phyloP scores from a whole-genome alignment of 2,888 invertebrate genomes.

The Laothoe populi region DNA sequence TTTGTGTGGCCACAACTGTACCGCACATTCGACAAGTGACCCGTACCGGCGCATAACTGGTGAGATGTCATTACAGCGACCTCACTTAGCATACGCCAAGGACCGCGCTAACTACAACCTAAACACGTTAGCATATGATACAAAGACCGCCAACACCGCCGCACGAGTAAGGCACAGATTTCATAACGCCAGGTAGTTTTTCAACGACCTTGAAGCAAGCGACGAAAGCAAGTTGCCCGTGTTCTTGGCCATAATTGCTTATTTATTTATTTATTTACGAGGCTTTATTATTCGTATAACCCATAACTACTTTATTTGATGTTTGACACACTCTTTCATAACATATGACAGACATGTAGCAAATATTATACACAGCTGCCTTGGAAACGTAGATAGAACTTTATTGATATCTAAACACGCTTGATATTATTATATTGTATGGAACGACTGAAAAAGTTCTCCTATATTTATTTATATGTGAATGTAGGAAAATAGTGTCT shows the following conservation, averaged over 20 bases:
- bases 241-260: conserved; percentile 45
- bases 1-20: conserved; percentile 15
- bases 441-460: background rate
- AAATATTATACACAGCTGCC: background rate
- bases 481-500: conserved; percentile 8
- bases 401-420: background rate
- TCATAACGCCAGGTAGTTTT: conserved; percentile 54
- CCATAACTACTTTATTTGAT: conserved; percentile 19
- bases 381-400: too few relatives aligned
- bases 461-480: background rate
- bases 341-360: background rate
- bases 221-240: conserved; percentile 48
- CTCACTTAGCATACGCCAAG: conserved; percentile 44
- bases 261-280: conserved; percentile 47
- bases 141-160: conserved; percentile 38
- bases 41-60: conserved; percentile 42
- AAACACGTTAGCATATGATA: conserved; percentile 43
- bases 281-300: conserved; percentile 38
- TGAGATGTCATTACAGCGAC: conserved; percentile 52
- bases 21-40: conserved; percentile 34
- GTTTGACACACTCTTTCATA: background rate
- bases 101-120: conserved; percentile 35
- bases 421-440: too few relatives aligned
- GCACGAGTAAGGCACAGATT: conserved; percentile 47
- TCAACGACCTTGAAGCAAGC: conserved; percentile 51